Evolutionary conservation across 2,113 vertebrate genomes (phyloP).

Genomic region (Zapus hudsonius): DNA sequence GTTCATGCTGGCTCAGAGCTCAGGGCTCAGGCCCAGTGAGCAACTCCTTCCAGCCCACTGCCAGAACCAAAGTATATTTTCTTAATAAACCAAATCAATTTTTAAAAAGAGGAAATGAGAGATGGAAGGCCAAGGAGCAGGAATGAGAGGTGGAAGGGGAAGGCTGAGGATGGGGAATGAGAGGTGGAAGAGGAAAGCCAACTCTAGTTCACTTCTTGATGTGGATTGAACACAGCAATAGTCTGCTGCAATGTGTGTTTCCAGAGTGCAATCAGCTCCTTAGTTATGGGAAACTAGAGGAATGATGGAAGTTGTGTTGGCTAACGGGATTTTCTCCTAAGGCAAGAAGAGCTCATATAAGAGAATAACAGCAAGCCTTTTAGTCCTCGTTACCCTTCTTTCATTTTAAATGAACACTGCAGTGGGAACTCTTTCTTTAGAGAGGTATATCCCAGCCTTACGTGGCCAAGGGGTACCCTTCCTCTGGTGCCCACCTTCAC

Average conservation of each 20-base stretch:
- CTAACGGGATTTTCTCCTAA: background rate
- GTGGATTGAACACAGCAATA: background rate
- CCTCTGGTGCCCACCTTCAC: background rate
- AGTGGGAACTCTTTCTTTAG: too few relatives aligned
- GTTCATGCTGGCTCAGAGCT: too few relatives aligned
- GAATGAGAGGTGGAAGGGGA: too few relatives aligned
- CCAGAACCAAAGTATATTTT: too few relatives aligned
- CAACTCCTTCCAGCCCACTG: too few relatives aligned
- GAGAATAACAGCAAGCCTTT: background rate
- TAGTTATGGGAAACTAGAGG: background rate
- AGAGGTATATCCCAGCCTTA: background rate
- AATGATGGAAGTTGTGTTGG: too few relatives aligned
- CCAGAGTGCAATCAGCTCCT: background rate
- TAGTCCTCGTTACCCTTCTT: background rate
- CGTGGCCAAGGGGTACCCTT: fast-evolving
- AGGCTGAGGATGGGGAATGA: too few relatives aligned
- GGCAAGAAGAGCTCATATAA: background rate
- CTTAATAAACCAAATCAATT: too few relatives aligned
- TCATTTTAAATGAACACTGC: background rate
- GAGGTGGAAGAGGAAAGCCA: too few relatives aligned
- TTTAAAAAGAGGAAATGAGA: too few relatives aligned
- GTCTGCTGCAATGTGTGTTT: background rate
- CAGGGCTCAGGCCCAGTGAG: too few relatives aligned
- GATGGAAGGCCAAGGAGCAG: too few relatives aligned
- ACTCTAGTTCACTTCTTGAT: background rate